Conservation (phyloP, 1,140 invertebrate species). For the Bombus turneri region DNA sequence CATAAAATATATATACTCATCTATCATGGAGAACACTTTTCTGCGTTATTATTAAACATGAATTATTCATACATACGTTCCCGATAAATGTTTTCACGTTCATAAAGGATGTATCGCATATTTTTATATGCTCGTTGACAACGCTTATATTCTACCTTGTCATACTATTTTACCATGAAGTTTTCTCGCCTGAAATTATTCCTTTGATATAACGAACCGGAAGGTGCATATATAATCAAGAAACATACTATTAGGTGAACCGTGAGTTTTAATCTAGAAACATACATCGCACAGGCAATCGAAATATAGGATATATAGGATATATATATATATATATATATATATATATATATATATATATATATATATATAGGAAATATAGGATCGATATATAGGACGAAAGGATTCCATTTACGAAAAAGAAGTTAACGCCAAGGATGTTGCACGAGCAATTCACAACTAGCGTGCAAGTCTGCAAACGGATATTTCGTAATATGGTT, state of each 20-base stretch:
- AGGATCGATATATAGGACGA: no score
- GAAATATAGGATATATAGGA: no score
- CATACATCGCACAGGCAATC: not conserved
- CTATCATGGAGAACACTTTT: not conserved
- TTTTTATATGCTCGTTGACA: conserved; percentile 10
- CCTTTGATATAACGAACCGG: not conserved
- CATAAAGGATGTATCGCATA: not conserved
- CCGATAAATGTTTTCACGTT: not conserved
- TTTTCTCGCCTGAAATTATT: not conserved
- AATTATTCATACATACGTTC: conserved; percentile 44
- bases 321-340: no score
- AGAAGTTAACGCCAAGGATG: no score
- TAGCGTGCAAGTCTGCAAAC: no score
- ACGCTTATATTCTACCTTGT: not conserved
- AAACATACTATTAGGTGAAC: not conserved
- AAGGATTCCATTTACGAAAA: no score
- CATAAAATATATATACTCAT: not conserved
- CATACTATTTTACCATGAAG: not conserved
- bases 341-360: no score
- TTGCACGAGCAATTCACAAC: no score
- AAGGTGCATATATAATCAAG: not conserved
- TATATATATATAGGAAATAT: no score
- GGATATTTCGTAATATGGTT: no score
- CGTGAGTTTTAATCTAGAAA: not conserved
- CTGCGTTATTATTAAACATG: conserved; percentile 29